Evolutionary conservation across 2,113 vertebrate genomes (phyloP).

Genomic region (Cottus gobio): DNA sequence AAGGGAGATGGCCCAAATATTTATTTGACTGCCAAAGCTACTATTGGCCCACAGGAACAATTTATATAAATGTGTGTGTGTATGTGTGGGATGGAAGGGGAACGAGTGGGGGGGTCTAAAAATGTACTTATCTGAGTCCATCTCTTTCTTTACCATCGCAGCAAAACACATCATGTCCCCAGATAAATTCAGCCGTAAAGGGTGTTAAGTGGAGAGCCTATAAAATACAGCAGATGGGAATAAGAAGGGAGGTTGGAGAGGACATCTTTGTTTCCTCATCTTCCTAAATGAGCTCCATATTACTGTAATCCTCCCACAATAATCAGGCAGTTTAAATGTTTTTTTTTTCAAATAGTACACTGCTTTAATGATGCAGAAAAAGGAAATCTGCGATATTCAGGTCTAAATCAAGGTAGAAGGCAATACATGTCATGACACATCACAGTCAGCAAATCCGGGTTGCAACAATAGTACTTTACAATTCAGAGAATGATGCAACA

Average conservation of each 20-base stretch:
- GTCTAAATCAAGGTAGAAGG: conserved; percentile 13
- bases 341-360: conserved; percentile 21
- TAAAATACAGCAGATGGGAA: conserved; percentile 56
- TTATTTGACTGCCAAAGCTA: conserved; percentile 11
- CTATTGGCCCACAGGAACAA: conserved; percentile 6
- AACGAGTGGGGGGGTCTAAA: neutral
- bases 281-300: conserved; percentile 24
- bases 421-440: conserved; percentile 7
- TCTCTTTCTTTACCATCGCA: conserved; percentile 15
- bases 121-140: conserved; percentile 14
- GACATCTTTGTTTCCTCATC: conserved; percentile 43
- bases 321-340: conserved; percentile 19
- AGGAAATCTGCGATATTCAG: conserved; percentile 14
- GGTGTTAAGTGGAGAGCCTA: conserved; percentile 9
- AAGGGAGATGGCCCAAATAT: conserved; percentile 44
- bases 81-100: neutral
- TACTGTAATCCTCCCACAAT: conserved; percentile 23
- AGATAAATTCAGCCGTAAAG: conserved; percentile 32
- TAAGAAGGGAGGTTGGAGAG: conserved; percentile 19
- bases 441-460: neutral
- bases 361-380: conserved; percentile 37
- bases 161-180: conserved; percentile 28
- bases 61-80: conserved; percentile 7
- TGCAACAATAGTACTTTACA: neutral
- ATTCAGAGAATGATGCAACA: neutral